Base-by-base conservation (phyloP, 2,113 vertebrate genomes). In the Seriola rivoliana region DNA sequence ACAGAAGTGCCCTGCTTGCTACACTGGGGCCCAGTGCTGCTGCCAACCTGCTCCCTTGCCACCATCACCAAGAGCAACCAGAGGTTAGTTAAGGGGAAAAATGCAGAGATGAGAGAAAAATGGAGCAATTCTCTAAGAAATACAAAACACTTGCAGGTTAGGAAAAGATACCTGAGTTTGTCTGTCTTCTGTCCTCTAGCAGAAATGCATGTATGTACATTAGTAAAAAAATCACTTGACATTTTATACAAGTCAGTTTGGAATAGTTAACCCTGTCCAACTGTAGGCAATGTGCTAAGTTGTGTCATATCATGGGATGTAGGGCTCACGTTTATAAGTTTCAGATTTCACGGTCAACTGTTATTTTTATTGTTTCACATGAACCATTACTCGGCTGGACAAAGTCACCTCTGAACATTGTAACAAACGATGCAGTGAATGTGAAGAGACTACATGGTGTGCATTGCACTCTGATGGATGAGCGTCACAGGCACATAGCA, bases 1-100 rank as follows among this genome's bases (percentile, higher is more conserved):
- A 96, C 93, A 96, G 96, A 93, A 96, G 94, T 86, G 98, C 97
- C 88, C 97, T 98, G 81, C 94, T 97, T 88, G 96, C 96, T 46
- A 96, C 97, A 54, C 95, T 99, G 93, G 98, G 98, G 84, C 92
- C 96, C 79, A 74, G 94, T 17, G 34, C 94, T 59, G 95, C 97
- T 91, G 86, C 94, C 93, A 96, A 95, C 94, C 95, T 99, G 96
- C 93, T 97, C 67, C 93, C 95, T 52, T 95, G 97, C 92, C 95
- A 96, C 64, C 95, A 97, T 92, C 93, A 68, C 75, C 95, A 93
- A 29, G 95, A 97, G 90, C 95, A 97, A 74, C 96, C 95, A 87
- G 95, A 98, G 96, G 98, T 99, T 63, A 94, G 94, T 93, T 68
- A 12, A 85, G 76, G 58, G 81, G 48, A 82, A 77, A 57, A 70